phyloP scores from a whole-genome alignment of 2,888 invertebrate species.

The Julus scandinavius region DNA sequence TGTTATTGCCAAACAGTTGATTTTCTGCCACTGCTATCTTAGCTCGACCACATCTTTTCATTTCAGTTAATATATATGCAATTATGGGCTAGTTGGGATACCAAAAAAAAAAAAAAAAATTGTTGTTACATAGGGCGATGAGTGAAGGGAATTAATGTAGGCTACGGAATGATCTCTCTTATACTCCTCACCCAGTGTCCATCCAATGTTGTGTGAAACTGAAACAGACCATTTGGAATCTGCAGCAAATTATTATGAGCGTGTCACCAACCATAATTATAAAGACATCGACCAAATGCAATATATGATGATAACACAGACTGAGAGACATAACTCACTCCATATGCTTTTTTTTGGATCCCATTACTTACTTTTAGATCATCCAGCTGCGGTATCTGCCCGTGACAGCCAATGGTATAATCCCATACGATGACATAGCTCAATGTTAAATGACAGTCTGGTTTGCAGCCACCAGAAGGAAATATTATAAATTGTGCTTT shows the following conservation, averaged over 20 bases:
- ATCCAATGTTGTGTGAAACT: constrained; percentile 23
- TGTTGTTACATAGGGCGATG: neutral
- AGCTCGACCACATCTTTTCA: constrained; percentile 12
- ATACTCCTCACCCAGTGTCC: neutral
- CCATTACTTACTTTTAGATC: neutral
- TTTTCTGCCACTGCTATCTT: neutral
- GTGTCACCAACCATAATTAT: neutral
- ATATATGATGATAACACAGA: constrained; percentile 5
- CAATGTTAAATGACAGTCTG: neutral
- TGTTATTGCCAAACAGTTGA: constrained; percentile 17
- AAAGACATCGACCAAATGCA: constrained; percentile 20
- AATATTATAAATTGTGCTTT: neutral
- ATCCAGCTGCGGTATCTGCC: neutral
- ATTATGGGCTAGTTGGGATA: neutral
- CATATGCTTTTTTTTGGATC: neutral
- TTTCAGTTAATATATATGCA: constrained; percentile 37
- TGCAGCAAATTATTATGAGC: constrained; percentile 31
- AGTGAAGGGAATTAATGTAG: neutral
- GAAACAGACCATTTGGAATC: neutral
- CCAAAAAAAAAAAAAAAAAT: neutral
- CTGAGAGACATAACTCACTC: neutral
- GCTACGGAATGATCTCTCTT: constrained; percentile 20
- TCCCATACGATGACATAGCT: neutral
- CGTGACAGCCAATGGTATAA: neutral
- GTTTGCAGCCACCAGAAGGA: neutral